A percentile compares a stretch with the other conserved stretches of the same genome.
phyloP scores from a whole-genome alignment of 2,113 vertebrate species.

The Tychaedon coryphoeus region DNA sequence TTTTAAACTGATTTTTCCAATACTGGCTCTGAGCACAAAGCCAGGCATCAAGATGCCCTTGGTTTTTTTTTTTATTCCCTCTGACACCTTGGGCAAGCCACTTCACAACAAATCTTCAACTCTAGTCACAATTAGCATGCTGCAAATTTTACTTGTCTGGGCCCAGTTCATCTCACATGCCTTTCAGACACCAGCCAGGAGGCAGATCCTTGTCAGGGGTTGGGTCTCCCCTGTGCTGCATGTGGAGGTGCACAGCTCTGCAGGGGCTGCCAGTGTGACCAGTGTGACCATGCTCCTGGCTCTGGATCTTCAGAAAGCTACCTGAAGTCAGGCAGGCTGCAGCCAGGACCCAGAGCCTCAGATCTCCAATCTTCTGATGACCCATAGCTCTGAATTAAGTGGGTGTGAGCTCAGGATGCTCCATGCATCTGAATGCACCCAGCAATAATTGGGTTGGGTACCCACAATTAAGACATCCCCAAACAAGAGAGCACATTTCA shows the following conservation, averaged over 20 bases:
- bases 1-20: not conserved
- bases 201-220: not conserved
- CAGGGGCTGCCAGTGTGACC: not conserved
- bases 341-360: not conserved
- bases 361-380: not conserved
- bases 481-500: not conserved
- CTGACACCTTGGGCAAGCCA: not conserved
- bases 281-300: rapidly evolving
- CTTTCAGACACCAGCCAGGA: not conserved
- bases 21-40: not conserved
- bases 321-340: not conserved
- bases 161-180: not conserved
- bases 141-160: not conserved
- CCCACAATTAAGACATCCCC: not conserved
- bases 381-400: not conserved
- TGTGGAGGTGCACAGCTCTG: not conserved
- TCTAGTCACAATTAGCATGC: not conserved
- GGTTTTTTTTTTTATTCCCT: not conserved
- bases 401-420: not conserved
- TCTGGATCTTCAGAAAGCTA: not conserved
- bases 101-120: not conserved
- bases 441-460: not conserved
- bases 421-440: not conserved
- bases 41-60: not conserved
- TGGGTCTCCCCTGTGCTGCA: rapidly evolving